Evolutionary conservation across 2,797 vertebrate species (phyloP).

Genomic region (Coilia nasus): DNA sequence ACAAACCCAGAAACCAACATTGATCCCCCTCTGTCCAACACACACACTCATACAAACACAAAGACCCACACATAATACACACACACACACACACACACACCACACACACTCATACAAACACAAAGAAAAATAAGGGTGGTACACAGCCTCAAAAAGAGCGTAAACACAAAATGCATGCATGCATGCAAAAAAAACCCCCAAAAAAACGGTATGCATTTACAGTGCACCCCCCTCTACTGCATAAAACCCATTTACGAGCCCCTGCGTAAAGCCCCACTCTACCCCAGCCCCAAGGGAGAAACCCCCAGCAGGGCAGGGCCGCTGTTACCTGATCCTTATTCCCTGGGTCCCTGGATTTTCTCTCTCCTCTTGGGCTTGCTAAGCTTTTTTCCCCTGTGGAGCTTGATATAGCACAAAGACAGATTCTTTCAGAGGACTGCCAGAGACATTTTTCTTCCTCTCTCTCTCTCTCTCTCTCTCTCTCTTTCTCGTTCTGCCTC

Average conservation of each 20-base stretch:
- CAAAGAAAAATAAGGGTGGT: constrained; percentile 13
- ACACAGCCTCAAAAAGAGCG: neutral
- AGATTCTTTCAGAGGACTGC: constrained; percentile 68
- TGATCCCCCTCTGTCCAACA: neutral
- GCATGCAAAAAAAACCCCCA: neutral
- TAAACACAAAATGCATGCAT: neutral
- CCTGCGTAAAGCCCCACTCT: neutral
- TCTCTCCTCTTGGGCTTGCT: constrained; percentile 20
- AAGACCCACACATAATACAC: neutral
- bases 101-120: neutral
- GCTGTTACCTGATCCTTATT: constrained; percentile 28
- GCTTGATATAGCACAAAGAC: constrained; percentile 58
- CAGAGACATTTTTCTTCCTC: constrained; percentile 76
- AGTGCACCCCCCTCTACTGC: neutral
- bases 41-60: neutral
- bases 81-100: neutral
- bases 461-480: neutral
- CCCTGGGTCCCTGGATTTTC: constrained; percentile 7
- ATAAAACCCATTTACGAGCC: neutral
- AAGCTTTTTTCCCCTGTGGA: neutral
- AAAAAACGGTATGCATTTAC: neutral
- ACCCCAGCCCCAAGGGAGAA: neutral
- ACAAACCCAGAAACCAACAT: neutral
- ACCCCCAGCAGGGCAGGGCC: constrained; percentile 24
- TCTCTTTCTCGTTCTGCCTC: neutral